phyloP scores from a whole-genome alignment of 2,797 vertebrate genomes.

The Garrulus glandarius region DNA sequence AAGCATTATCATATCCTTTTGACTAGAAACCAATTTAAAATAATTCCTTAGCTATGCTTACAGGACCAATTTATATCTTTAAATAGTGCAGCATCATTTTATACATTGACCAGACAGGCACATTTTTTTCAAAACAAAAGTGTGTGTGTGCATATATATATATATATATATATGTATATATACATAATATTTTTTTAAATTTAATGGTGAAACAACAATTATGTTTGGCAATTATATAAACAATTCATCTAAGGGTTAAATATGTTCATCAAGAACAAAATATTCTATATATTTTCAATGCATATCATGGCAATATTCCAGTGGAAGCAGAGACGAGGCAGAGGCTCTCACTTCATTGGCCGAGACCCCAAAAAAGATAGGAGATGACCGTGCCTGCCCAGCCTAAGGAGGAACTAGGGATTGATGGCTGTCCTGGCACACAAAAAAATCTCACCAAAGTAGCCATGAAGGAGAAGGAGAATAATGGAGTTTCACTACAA shows the following conservation, averaged over 20 bases:
- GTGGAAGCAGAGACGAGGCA: not conserved
- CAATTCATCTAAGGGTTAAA: not conserved
- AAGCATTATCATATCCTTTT: not conserved
- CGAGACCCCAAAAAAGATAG: not conserved
- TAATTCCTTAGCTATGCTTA: not conserved
- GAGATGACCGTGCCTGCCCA: not conserved
- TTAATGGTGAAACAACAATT: not conserved
- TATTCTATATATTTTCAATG: not conserved
- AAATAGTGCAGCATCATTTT: not conserved
- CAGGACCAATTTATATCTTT: not conserved
- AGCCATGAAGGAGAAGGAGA: not conserved
- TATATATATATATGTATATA: too few relatives aligned
- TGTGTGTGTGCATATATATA: accelerated
- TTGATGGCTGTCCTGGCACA: not conserved
- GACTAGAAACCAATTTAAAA: not conserved
- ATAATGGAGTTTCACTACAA: accelerated
- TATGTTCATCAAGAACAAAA: not conserved
- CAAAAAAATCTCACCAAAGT: not conserved
- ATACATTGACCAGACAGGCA: not conserved
- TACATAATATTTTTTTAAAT: not conserved
- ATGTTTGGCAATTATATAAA: not conserved
- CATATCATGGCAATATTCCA: not conserved
- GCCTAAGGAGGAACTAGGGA: not conserved
- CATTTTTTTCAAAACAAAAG: not conserved
- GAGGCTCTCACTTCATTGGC: not conserved